Evolutionary conservation across 2,797 vertebrate genomes (phyloP).

Genomic region (Calcarius lapponicus): DNA sequence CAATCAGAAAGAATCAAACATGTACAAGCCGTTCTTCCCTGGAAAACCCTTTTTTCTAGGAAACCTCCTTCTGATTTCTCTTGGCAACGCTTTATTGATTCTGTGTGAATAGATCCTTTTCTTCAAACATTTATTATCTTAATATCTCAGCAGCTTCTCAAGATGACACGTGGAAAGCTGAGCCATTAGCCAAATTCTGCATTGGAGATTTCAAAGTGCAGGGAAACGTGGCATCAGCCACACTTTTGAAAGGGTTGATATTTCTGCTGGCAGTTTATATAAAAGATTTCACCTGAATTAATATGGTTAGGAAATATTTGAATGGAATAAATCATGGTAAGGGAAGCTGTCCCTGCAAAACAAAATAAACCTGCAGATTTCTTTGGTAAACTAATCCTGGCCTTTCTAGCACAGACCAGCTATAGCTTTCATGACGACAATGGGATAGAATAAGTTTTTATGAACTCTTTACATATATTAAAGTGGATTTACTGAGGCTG

Average conservation of each 20-base stretch:
- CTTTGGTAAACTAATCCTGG: neutral
- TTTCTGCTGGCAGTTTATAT: neutral
- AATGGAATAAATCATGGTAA: neutral
- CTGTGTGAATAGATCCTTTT: slow-evolving; percentile 19
- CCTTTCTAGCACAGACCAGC: neutral
- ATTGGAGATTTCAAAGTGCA: neutral
- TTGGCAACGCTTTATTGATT: neutral
- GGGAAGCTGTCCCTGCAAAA: neutral
- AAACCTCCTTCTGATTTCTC: neutral
- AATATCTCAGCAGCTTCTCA: slow-evolving; percentile 10
- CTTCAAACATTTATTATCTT: slow-evolving; percentile 29
- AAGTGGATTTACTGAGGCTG: slow-evolving; percentile 65
- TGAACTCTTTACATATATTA: slow-evolving; percentile 60
- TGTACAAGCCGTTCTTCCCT: neutral
- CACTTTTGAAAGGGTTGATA: neutral
- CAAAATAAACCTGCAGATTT: neutral
- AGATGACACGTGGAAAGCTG: neutral
- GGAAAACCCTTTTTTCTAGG: slow-evolving; percentile 4
- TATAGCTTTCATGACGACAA: neutral
- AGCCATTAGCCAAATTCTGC: neutral
- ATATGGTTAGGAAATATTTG: neutral
- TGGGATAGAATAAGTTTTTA: slow-evolving; percentile 5
- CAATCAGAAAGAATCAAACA: neutral
- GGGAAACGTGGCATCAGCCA: neutral
- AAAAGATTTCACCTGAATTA: neutral